Evolutionary conservation across 2,888 invertebrate species (phyloP).

Genomic region (Eristalis pertinax): DNA sequence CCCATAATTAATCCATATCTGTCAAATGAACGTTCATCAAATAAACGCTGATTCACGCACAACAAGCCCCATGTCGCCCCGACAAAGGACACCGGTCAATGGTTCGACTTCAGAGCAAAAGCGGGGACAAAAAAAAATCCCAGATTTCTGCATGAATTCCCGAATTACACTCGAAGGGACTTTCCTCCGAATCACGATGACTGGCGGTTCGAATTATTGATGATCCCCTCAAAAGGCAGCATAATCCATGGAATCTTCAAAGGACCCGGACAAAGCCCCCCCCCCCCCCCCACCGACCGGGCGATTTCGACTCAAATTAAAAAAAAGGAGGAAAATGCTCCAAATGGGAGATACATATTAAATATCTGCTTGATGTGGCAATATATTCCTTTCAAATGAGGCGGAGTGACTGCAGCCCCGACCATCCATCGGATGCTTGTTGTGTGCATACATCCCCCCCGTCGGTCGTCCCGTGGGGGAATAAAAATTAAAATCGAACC

Average conservation of each 20-base stretch:
- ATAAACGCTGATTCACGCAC: neutral
- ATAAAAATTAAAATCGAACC: neutral
- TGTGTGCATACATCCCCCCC: neutral
- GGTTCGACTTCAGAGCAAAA: too few relatives aligned
- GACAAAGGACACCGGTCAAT: neutral
- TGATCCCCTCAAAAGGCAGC: neutral
- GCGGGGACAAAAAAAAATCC: neutral
- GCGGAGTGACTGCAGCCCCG: too few relatives aligned
- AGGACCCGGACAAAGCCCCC: neutral
- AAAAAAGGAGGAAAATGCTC: neutral
- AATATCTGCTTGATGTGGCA: neutral
- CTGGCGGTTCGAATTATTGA: neutral
- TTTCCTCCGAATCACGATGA: neutral
- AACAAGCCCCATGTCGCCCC: neutral
- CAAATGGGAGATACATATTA: neutral
- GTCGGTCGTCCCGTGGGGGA: neutral
- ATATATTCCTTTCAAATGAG: neutral
- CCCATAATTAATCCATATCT: neutral
- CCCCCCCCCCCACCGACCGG: neutral
- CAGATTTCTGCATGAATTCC: neutral
- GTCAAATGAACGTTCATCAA: neutral
- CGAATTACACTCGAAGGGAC: neutral
- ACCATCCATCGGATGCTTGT: too few relatives aligned
- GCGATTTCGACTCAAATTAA: neutral
- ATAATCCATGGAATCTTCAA: neutral